Conservation (phyloP, 2,113 vertebrate genomes). For the Halichoeres trimaculatus region DNA sequence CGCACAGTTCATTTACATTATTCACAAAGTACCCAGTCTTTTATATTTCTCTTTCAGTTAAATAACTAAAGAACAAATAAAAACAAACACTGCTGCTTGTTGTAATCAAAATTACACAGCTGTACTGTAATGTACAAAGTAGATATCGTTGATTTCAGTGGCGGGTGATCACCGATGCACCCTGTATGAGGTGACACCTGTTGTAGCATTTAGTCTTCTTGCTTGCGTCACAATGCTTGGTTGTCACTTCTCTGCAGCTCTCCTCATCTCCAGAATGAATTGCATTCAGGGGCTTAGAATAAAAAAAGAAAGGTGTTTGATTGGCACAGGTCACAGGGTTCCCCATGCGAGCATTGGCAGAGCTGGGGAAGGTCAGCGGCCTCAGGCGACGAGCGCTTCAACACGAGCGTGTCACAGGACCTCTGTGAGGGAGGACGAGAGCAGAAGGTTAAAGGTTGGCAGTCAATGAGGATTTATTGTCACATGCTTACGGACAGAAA, state of each 20-base stretch:
- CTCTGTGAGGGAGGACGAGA: conserved; percentile 66
- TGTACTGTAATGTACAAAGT: conserved; percentile 73
- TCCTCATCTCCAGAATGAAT: conserved; percentile 39
- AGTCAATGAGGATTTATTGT: neutral
- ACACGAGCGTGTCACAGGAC: conserved; percentile 77
- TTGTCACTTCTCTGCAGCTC: conserved; percentile 34
- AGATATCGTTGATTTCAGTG: conserved; percentile 84
- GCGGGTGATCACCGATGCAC: conserved; percentile 68
- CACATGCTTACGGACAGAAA: conserved; percentile 9
- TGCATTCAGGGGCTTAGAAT: conserved; percentile 47
- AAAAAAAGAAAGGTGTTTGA: conserved; percentile 40
- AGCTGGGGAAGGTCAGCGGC: conserved; percentile 29
- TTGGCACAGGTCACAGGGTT: conserved; percentile 69
- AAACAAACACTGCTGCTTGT: conserved; percentile 58
- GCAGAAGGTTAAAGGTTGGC: conserved; percentile 32
- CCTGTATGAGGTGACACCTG: conserved; percentile 19
- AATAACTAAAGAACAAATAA: conserved; percentile 90
- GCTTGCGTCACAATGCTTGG: conserved; percentile 28
- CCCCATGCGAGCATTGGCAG: conserved; percentile 31
- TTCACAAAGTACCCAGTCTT: conserved; percentile 94
- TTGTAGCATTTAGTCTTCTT: conserved; percentile 25
- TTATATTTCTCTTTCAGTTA: conserved; percentile 85
- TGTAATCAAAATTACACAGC: conserved; percentile 57
- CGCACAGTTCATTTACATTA: conserved; percentile 91
- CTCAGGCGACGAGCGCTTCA: conserved; percentile 37